phyloP scores from a whole-genome alignment of 2,113 vertebrate genomes.

The Alexandromys fortis region DNA sequence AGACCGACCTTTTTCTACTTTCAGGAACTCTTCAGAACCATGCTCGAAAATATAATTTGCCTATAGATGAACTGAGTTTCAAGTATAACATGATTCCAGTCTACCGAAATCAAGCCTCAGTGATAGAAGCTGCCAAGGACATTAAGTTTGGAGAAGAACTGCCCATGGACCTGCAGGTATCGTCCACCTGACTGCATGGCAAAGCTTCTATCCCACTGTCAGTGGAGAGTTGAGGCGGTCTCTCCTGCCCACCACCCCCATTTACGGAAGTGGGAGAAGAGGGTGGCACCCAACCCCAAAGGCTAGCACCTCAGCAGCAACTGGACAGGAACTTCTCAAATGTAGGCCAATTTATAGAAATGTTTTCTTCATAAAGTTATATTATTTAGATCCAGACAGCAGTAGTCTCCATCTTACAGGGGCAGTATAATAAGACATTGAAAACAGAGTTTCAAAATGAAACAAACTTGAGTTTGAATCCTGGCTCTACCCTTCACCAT shows the following conservation, averaged over 20 bases:
- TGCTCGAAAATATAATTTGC: conserved; percentile 89
- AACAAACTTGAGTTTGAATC: conserved; percentile 6
- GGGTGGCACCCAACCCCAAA: neutral
- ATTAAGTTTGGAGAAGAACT: conserved; percentile 82
- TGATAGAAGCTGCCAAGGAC: conserved; percentile 84
- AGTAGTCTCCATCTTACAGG: neutral
- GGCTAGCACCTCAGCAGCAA: neutral
- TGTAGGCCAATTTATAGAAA: neutral
- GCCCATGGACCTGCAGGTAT: conserved; percentile 88
- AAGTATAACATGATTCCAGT: conserved; percentile 86
- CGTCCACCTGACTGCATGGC: neutral
- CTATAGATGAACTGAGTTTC: conserved; percentile 92
- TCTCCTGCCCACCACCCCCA: neutral
- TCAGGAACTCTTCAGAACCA: conserved; percentile 92
- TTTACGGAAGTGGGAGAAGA: neutral
- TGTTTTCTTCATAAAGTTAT: neutral
- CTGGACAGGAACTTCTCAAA: neutral
- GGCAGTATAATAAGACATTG: neutral
- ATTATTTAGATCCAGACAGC: neutral
- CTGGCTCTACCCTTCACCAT: neutral
- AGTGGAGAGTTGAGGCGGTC: neutral
- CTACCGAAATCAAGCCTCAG: conserved; percentile 87
- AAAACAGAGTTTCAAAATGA: conserved; percentile 18
- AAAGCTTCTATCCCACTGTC: neutral
- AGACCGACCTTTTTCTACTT: neutral